Evolutionary conservation across 2,797 vertebrate species (phyloP).

Genomic region (Argyrosomus regius): DNA sequence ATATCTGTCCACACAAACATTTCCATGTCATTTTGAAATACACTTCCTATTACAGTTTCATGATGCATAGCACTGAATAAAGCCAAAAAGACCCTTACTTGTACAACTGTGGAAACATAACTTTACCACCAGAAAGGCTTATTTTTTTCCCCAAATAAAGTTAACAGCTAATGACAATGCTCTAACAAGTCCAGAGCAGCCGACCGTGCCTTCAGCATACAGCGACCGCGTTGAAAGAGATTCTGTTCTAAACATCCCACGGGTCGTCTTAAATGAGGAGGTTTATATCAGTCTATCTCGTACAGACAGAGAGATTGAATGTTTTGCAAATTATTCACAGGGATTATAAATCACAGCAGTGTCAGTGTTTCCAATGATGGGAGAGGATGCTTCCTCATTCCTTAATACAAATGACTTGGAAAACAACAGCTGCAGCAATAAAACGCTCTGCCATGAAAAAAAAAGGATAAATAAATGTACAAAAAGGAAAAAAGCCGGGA

Average conservation of each 20-base stretch:
- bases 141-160: conserved; percentile 44
- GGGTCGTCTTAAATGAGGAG: conserved; percentile 74
- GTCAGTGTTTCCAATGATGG: conserved; percentile 74
- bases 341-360: conserved; percentile 79
- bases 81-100: conserved; percentile 28
- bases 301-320: conserved; percentile 68
- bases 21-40: conserved; percentile 64
- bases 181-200: conserved; percentile 57
- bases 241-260: conserved; percentile 67
- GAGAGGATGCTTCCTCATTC: conserved; percentile 72
- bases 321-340: conserved; percentile 81
- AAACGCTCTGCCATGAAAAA: conserved; percentile 72
- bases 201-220: conserved; percentile 42
- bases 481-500: conserved; percentile 58
- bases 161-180: conserved; percentile 66
- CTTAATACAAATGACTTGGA: conserved; percentile 77
- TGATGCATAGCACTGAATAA: conserved; percentile 40
- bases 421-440: conserved; percentile 84
- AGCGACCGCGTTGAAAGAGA: conserved; percentile 55
- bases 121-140: conserved; percentile 35
- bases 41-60: conserved; percentile 50
- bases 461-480: conserved; percentile 71
- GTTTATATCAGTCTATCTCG: conserved; percentile 64
- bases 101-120: conserved; percentile 44
- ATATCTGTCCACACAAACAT: conserved; percentile 69